phyloP scores from a whole-genome alignment of 2,113 vertebrate genomes.

The Chloroceryle aenea region DNA sequence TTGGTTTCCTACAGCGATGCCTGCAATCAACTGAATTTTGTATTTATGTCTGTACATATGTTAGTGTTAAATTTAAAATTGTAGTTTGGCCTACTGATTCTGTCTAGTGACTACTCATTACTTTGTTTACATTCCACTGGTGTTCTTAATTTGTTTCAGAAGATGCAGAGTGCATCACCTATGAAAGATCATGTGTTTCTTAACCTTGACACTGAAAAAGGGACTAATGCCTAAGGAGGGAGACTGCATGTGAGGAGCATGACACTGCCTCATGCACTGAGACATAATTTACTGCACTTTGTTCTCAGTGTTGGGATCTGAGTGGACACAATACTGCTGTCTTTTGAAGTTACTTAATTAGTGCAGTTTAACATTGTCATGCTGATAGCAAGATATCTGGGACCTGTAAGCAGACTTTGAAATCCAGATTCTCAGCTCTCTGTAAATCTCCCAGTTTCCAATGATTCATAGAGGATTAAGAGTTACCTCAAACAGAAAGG shows the following conservation, averaged over 20 bases:
- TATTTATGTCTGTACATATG: background rate
- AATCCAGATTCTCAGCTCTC: background rate
- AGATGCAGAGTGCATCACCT: background rate
- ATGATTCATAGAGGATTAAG: background rate
- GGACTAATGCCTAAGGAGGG: background rate
- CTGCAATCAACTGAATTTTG: background rate
- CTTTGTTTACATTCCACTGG: background rate
- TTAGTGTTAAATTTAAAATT: background rate
- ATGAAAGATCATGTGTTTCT: background rate
- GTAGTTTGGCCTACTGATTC: background rate
- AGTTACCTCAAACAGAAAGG: background rate
- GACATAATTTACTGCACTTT: background rate
- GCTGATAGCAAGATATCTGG: background rate
- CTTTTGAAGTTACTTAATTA: background rate
- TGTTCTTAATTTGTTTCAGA: background rate
- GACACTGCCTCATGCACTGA: background rate
- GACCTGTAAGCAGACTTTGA: background rate
- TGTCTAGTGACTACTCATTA: background rate
- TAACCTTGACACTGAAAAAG: background rate
- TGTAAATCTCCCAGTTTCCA: background rate
- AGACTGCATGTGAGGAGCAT: accelerated
- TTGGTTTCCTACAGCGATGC: background rate
- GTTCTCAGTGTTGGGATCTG: background rate
- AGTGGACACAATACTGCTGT: background rate
- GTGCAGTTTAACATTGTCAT: background rate